Conservation (phyloP, 2,888 invertebrate genomes). For the Catocala nupta region DNA sequence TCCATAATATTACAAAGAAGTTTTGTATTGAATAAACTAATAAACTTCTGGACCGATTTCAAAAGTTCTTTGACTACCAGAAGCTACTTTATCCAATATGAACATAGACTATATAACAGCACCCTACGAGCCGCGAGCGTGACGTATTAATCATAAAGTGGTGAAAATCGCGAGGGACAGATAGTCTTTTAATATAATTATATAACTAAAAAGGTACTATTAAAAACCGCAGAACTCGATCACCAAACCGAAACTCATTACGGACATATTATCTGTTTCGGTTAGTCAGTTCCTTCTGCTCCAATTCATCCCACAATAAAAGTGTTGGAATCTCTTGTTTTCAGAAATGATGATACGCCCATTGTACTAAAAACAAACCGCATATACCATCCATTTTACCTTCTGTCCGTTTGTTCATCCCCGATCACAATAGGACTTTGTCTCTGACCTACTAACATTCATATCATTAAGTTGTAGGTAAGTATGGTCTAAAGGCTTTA, state of each 20-base stretch:
- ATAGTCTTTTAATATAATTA: too few relatives aligned
- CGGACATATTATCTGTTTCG: conserved; percentile 55
- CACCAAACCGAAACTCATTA: conserved; percentile 30
- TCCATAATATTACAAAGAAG: too few relatives aligned
- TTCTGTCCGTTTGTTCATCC: conserved; percentile 68
- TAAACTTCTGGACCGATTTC: too few relatives aligned
- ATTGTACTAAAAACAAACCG: conserved; percentile 70
- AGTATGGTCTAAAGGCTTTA: conserved; percentile 25
- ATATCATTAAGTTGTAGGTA: conserved; percentile 68
- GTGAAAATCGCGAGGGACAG: too few relatives aligned
- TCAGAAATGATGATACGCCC: conserved; percentile 76
- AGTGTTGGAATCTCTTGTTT: conserved; percentile 79
- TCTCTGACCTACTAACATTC: conserved; percentile 65
- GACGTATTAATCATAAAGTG: too few relatives aligned
- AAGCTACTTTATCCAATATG: too few relatives aligned
- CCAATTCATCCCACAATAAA: conserved; percentile 82
- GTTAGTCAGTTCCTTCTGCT: conserved; percentile 71
- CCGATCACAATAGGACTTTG: conserved; percentile 77
- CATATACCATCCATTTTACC: conserved; percentile 62
- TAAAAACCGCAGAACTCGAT: conserved; percentile 28
- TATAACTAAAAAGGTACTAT: conserved; percentile 6
- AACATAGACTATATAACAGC: too few relatives aligned
- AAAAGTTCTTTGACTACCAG: too few relatives aligned
- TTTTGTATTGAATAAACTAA: too few relatives aligned
- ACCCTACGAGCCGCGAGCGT: too few relatives aligned